Evolutionary conservation across 2,888 invertebrate genomes (phyloP), one percentile per base, ranked within the genome.

Genomic region (Nesidiocoris tenuis): DNA sequence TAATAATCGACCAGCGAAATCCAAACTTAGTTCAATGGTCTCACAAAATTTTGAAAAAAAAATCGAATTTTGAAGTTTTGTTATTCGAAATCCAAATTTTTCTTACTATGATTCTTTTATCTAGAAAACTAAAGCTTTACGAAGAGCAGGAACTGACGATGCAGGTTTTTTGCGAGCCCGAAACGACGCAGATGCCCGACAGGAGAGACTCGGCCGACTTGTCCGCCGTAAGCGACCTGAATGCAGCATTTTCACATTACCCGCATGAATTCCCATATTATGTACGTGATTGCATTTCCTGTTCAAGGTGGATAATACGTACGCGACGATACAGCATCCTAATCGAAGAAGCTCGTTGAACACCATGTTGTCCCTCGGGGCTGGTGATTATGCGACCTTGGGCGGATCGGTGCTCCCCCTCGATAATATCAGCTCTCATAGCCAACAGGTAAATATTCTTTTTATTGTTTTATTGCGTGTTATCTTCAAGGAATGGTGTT

Each of bases 81-180:
- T n/a, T n/a, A n/a, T n/a, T n/a, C n/a, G n/a, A n/a, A n/a, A n/a
- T n/a, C n/a, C n/a, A n/a, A n/a, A n/a, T n/a, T n/a, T n/a, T n/a
- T n/a, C n/a, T n/a, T n/a, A n/a, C n/a, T n/a, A n/a, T n/a, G n/a
- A n/a, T n/a, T n/a, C n/a, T n/a, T n/a, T n/a, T n/a, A n/a, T n/a
- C 1, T 79, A 91, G 91, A 81, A 95, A 95, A 85, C 85, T 95
- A 23, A 89, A 95, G 82, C 88, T 94, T 0, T 95, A 95, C 80
- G 95, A 95, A 84, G 95, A 95, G 81, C 95, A 95, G 84, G 95
- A 95, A 84, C 86, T 95, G 75, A 95, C 94, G 25, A 95, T 95
- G 95, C 94, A 95, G 84, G 95, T 95, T 19, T 94, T 95, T 82
- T 90, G 90, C 79, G 91, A 92, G 82, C 89, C 91, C 12, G 91